phyloP scores from a whole-genome alignment of 2,113 vertebrate genomes.

The Lepus europaeus region DNA sequence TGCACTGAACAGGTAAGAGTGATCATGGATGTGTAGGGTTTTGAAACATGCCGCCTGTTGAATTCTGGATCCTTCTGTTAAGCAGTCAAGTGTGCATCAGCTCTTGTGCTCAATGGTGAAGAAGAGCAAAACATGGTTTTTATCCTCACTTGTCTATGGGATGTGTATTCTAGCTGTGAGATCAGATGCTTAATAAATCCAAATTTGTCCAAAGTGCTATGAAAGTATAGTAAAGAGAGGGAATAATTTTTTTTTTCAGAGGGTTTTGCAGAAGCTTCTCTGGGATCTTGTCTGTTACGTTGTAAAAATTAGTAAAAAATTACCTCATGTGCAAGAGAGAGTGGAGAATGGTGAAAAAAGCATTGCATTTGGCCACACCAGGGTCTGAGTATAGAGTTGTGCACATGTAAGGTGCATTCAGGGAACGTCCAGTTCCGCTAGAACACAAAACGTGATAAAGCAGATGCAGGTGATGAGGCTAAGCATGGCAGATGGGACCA shows the following conservation, averaged over 20 bases:
- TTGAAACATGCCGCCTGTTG: background rate
- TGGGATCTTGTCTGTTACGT: background rate
- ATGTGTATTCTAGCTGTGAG: slow-evolving; percentile 7
- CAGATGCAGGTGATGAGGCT: background rate
- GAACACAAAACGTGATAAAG: background rate
- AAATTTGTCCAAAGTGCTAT: background rate
- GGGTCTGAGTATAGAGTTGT: background rate
- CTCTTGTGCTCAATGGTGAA: slow-evolving; percentile 8
- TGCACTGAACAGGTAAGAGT: slow-evolving; percentile 95
- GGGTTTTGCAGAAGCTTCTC: background rate
- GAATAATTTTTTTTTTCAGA: background rate
- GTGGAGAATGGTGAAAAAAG: background rate
- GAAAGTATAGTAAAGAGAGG: background rate
- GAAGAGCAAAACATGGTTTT: background rate
- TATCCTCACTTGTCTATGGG: slow-evolving; percentile 47
- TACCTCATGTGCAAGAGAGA: background rate
- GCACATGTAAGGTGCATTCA: background rate
- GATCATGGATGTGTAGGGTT: background rate
- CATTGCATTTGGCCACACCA: background rate
- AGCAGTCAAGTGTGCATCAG: background rate
- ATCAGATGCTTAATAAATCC: background rate
- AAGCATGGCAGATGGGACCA: background rate
- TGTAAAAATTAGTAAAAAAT: slow-evolving; percentile 48
- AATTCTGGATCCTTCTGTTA: slow-evolving; percentile 16
- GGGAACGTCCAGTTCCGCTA: background rate